phyloP scores from a whole-genome alignment of 2,113 vertebrate genomes.

The Phycodurus eques region DNA sequence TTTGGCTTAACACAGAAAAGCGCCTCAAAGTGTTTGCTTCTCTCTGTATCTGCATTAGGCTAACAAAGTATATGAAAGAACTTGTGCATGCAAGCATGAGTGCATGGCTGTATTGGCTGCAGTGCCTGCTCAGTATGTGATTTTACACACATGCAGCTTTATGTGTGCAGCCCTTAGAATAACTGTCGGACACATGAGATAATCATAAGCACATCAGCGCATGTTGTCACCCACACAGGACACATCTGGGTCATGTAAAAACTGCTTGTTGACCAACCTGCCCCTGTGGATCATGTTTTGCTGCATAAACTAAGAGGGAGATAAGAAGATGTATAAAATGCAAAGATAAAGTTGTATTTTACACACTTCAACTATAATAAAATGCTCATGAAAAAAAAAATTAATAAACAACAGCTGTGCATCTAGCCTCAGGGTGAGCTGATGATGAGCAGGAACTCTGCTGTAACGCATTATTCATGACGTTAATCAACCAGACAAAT shows the following conservation, averaged over 20 bases:
- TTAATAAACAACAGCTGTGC: neutral
- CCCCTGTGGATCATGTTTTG: neutral
- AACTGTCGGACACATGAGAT: neutral
- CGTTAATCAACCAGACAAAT: neutral
- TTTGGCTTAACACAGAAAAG: conserved; percentile 11
- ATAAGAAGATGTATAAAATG: neutral
- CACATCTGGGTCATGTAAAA: neutral
- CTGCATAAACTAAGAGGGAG: neutral
- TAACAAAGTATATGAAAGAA: conserved; percentile 4
- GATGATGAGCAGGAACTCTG: neutral
- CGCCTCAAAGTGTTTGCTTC: conserved; percentile 12
- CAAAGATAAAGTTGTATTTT: neutral
- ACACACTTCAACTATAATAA: neutral
- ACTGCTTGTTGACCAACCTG: neutral
- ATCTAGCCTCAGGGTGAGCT: neutral
- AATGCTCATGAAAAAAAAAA: neutral
- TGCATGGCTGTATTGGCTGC: conserved; percentile 1
- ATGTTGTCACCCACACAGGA: neutral
- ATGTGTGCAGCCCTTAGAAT: neutral
- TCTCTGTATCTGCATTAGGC: conserved; percentile 7
- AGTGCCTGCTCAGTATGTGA: neutral
- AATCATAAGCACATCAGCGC: neutral
- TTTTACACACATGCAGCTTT: neutral
- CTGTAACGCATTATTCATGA: neutral
- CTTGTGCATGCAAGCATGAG: conserved; percentile 20